These are phyloP conservation scores for Synergus itoensis DNA, from an alignment of 2,888 invertebrate species.

Conservation along the genomic window DNA sequence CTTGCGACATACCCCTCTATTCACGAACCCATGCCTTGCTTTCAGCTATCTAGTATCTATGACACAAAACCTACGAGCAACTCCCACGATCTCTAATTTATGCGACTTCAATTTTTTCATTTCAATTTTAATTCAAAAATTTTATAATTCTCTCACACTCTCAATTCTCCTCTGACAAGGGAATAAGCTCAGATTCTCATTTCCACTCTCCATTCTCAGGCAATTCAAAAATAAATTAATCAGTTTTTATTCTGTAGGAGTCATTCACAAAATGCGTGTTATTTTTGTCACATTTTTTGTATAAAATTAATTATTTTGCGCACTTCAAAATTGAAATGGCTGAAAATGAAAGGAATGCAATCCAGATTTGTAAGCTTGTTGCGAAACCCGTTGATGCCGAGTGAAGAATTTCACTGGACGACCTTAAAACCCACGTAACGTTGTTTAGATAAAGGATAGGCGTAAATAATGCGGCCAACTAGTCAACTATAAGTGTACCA, in stretches of 20 bases:
- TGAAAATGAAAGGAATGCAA: constrained; percentile 4
- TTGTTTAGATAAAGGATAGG: constrained; percentile 34
- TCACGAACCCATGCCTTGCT: constrained; percentile 32
- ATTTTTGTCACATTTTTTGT: neutral
- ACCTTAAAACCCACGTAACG: constrained; percentile 23
- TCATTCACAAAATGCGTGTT: too few species aligned
- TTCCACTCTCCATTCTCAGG: neutral
- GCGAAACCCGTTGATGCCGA: constrained; percentile 17
- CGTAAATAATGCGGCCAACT: constrained; percentile 30
- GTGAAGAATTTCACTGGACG: constrained; percentile 29
- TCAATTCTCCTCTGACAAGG: neutral
- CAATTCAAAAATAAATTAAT: neutral
- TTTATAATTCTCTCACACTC: neutral
- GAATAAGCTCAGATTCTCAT: neutral
- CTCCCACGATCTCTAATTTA: neutral
- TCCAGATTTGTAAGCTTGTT: neutral
- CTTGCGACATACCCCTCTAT: constrained; percentile 68
- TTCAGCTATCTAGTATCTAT: constrained; percentile 15
- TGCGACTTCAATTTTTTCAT: neutral
- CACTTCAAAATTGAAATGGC: neutral
- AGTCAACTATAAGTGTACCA: neutral
- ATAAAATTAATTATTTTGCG: neutral
- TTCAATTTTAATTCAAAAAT: neutral
- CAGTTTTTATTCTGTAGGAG: too few species aligned
- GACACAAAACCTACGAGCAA: constrained; percentile 19